phyloP scores from a whole-genome alignment of 2,888 invertebrate species.

The Hermaeophaga mercurialis region DNA sequence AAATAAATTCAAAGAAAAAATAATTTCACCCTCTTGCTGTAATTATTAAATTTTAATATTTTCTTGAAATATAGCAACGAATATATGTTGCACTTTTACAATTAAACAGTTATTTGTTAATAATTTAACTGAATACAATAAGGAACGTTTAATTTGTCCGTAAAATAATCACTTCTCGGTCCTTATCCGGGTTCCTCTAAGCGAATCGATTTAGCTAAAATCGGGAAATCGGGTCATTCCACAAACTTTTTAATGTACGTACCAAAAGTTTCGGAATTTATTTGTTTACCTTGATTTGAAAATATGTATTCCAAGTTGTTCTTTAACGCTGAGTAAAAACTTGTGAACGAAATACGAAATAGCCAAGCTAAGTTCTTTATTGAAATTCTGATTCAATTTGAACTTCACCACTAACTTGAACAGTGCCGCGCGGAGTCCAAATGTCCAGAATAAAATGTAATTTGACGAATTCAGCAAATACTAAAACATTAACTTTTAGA shows the following conservation, averaged over 20 bases:
- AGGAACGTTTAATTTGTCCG: constrained; percentile 3
- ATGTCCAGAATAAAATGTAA: no score
- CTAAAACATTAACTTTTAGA: no score
- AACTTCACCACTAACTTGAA: constrained; percentile 1
- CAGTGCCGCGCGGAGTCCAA: no score
- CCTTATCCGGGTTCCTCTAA: constrained; percentile 29
- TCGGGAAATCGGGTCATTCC: constrained; percentile 28
- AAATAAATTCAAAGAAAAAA: no score
- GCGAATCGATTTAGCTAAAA: constrained; percentile 29
- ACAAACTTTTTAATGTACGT: constrained; percentile 28
- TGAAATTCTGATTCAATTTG: constrained; percentile 13
- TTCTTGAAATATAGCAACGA: no score
- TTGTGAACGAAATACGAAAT: constrained; percentile 17
- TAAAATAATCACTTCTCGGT: constrained; percentile 21
- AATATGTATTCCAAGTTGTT: constrained; percentile 24
- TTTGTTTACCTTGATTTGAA: constrained; percentile 22
- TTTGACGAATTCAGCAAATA: no score
- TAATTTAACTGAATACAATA: no score
- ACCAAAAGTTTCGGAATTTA: constrained; percentile 23
- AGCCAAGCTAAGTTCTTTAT: constrained; percentile 16
- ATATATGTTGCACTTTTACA: no score
- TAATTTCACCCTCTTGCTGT: no score
- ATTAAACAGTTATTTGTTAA: no score
- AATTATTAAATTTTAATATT: no score
- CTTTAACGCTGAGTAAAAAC: constrained; percentile 17